phyloP scores from a whole-genome alignment of 2,888 invertebrate species.

The Dasypolia templi region DNA sequence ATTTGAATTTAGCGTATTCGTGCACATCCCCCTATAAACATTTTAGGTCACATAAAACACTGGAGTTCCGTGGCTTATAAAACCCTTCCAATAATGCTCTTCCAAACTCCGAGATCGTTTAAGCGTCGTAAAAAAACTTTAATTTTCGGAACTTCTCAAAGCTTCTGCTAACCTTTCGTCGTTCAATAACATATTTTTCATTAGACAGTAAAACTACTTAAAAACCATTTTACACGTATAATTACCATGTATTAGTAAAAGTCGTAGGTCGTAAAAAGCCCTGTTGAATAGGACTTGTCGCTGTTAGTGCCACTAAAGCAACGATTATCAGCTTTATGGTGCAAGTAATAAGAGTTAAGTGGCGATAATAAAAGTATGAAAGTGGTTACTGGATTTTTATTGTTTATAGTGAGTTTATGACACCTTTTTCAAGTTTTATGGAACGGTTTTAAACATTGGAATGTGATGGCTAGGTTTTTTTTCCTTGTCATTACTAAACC shows the following conservation, averaged over 20 bases:
- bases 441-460: background rate
- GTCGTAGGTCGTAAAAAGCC: conserved; percentile 76
- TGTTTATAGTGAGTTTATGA: conserved; percentile 44
- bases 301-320: conserved; percentile 78
- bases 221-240: conserved; percentile 72
- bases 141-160: conserved; percentile 63
- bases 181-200: conserved; percentile 72
- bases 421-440: conserved; percentile 23
- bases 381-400: conserved; percentile 43
- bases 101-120: conserved; percentile 58
- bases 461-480: background rate
- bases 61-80: conserved; percentile 68
- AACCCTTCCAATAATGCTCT: conserved; percentile 71
- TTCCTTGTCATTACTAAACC: background rate
- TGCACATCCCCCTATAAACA: conserved; percentile 63
- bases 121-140: conserved; percentile 69
- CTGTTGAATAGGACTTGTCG: conserved; percentile 76
- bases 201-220: conserved; percentile 59
- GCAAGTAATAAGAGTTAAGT: conserved; percentile 66
- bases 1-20: conserved; percentile 60
- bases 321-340: conserved; percentile 76
- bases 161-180: conserved; percentile 62
- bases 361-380: conserved; percentile 52
- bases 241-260: conserved; percentile 78
- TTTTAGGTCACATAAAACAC: conserved; percentile 70